These are phyloP conservation scores for Ceratina japonica DNA, from an alignment of 1,140 invertebrate genomes.

Conservation along the genomic window DNA sequence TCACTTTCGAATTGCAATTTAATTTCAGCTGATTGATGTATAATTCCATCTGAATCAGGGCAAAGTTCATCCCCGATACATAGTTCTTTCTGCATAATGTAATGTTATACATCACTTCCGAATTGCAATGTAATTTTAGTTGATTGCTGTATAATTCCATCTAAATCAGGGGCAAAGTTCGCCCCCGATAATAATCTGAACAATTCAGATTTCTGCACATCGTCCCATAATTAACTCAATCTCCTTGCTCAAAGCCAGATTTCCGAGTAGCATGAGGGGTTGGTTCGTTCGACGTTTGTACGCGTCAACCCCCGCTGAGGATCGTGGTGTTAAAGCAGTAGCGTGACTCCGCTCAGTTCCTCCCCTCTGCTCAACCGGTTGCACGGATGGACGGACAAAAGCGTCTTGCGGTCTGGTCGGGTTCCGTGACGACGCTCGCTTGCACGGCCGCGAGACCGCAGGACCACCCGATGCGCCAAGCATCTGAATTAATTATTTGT, in stretches of 20 bases:
- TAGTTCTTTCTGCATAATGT: too few species aligned
- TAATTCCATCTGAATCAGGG: too few species aligned
- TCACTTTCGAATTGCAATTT: too few species aligned
- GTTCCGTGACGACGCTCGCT: slow-evolving; percentile 32
- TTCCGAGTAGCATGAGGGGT: slow-evolving; percentile 16
- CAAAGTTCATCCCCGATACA: too few species aligned
- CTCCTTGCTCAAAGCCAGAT: not conserved
- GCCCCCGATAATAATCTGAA: too few species aligned
- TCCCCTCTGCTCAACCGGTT: slow-evolving; percentile 17
- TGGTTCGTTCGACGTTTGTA: slow-evolving; percentile 20
- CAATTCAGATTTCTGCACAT: not conserved
- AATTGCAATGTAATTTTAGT: too few species aligned
- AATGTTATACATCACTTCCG: too few species aligned
- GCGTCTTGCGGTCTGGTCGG: slow-evolving; percentile 36
- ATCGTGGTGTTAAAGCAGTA: slow-evolving; percentile 59
- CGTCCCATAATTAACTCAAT: not conserved
- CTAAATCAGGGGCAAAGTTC: too few species aligned
- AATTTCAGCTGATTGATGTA: too few species aligned
- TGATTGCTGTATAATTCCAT: too few species aligned
- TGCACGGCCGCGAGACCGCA: slow-evolving; percentile 31
- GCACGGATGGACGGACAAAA: slow-evolving; percentile 41
- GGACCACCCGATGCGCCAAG: slow-evolving; percentile 75
- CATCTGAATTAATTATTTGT: slow-evolving; percentile 79
- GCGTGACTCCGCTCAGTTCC: slow-evolving; percentile 45
- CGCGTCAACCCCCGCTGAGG: slow-evolving; percentile 54